Conservation (phyloP, 1,140 invertebrate species). For the Pseudomyrmex sp. region DNA sequence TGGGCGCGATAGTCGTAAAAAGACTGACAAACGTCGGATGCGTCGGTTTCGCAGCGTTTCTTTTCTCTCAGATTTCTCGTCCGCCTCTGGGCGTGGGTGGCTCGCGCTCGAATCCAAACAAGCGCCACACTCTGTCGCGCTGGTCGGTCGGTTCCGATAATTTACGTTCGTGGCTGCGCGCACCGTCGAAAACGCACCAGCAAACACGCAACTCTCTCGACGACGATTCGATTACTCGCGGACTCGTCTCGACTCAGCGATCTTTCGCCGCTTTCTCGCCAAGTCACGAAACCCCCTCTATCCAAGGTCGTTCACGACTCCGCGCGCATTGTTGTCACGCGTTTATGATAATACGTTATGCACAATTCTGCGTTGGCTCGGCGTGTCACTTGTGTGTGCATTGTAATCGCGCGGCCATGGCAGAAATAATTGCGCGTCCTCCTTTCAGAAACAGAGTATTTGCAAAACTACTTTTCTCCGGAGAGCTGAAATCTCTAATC, state of each 20-base stretch:
- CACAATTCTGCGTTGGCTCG: not conserved
- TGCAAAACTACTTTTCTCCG: not conserved
- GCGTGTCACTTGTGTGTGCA: not conserved
- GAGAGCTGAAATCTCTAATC: not conserved
- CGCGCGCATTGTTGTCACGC: slow-evolving; percentile 22
- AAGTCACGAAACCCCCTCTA: not conserved
- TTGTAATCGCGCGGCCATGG: not conserved
- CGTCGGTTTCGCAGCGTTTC: slow-evolving; percentile 36
- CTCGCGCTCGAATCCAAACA: not conserved
- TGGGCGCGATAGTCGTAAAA: slow-evolving; percentile 58
- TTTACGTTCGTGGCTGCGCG: not conserved
- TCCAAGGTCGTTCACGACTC: slow-evolving; percentile 10
- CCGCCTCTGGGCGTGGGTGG: slow-evolving; percentile 22
- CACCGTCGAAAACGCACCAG: not conserved
- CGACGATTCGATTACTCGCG: slow-evolving; percentile 6
- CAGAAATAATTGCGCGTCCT: not conserved
- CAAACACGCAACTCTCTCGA: not conserved
- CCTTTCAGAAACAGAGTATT: not conserved
- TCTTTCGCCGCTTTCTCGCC: slow-evolving; percentile 24
- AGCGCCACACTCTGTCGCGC: slow-evolving; percentile 16
- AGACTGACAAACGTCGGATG: slow-evolving; percentile 54
- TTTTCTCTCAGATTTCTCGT: not conserved
- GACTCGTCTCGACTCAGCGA: not conserved
- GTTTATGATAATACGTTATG: slow-evolving; percentile 36
- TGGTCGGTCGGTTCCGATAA: slow-evolving; percentile 1